phyloP scores from a whole-genome alignment of 1,140 invertebrate genomes.

The Hylyphantes graminicola region DNA sequence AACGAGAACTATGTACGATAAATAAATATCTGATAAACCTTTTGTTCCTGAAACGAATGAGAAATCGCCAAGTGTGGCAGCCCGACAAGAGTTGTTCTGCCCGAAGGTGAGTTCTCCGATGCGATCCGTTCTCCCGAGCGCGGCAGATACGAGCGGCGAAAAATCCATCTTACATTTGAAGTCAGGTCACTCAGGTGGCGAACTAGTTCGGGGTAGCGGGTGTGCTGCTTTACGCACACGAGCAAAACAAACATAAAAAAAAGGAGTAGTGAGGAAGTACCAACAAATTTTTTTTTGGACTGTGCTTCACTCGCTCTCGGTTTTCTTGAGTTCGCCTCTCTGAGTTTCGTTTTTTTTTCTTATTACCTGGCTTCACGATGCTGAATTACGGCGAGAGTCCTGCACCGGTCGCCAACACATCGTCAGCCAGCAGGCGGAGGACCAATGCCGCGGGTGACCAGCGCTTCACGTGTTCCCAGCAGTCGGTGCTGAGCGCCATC shows the following conservation, averaged over 20 bases:
- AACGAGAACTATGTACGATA: too few species aligned
- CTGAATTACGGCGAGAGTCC: slow-evolving; percentile 50
- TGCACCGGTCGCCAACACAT: slow-evolving; percentile 3
- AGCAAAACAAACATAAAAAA: not conserved
- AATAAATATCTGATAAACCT: not conserved
- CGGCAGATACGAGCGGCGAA: slow-evolving; percentile 26
- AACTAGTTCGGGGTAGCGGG: slow-evolving; percentile 42
- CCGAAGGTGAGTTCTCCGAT: slow-evolving; percentile 38
- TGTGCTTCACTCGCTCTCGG: too few species aligned
- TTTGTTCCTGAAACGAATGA: not conserved
- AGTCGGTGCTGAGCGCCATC: slow-evolving; percentile 87
- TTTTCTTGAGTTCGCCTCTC: slow-evolving; percentile 2
- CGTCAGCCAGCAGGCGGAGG: slow-evolving; percentile 6
- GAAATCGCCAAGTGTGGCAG: slow-evolving; percentile 45
- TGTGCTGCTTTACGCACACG: slow-evolving; percentile 54
- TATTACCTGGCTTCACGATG: slow-evolving; percentile 13
- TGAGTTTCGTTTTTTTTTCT: slow-evolving; percentile 7
- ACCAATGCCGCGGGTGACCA: slow-evolving; percentile 1
- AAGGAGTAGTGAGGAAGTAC: not conserved
- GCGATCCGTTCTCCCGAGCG: slow-evolving; percentile 6
- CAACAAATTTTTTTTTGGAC: too few species aligned
- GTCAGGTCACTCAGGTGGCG: slow-evolving; percentile 56
- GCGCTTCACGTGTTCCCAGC: slow-evolving; percentile 69
- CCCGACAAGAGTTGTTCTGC: slow-evolving; percentile 1
- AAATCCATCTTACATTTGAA: slow-evolving; percentile 46